Evolutionary conservation across 2,113 vertebrate species (phyloP).

Genomic region (Pachyramphus minor): DNA sequence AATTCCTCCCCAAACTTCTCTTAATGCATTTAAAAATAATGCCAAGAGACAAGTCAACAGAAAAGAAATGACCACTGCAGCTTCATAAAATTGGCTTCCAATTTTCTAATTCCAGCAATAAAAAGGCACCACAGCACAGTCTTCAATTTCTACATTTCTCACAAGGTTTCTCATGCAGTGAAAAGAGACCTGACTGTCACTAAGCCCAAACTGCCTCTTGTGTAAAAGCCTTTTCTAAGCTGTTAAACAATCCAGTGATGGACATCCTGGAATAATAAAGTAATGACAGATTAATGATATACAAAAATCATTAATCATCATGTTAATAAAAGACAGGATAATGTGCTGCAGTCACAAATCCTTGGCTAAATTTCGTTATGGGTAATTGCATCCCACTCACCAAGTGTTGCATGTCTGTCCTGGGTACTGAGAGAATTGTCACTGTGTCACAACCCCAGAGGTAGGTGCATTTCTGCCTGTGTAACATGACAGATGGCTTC

Average conservation of each 20-base stretch:
- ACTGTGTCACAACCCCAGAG: background rate
- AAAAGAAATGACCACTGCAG: background rate
- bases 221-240: background rate
- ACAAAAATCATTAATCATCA: background rate
- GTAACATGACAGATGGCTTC: conserved; percentile 10
- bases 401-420: background rate
- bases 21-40: background rate
- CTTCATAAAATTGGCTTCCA: background rate
- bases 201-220: background rate
- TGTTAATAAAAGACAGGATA: background rate
- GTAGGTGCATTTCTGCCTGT: background rate
- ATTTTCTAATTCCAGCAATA: background rate
- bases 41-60: background rate
- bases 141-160: background rate
- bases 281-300: background rate
- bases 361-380: background rate
- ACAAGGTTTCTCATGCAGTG: background rate
- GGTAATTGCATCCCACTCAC: background rate
- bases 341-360: background rate
- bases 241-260: background rate
- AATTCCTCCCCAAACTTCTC: background rate
- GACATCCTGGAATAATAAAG: background rate
- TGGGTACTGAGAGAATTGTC: background rate
- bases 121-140: background rate
- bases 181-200: background rate